phyloP scores from a whole-genome alignment of 1,140 invertebrate species.

The Drosophila repleta region DNA sequence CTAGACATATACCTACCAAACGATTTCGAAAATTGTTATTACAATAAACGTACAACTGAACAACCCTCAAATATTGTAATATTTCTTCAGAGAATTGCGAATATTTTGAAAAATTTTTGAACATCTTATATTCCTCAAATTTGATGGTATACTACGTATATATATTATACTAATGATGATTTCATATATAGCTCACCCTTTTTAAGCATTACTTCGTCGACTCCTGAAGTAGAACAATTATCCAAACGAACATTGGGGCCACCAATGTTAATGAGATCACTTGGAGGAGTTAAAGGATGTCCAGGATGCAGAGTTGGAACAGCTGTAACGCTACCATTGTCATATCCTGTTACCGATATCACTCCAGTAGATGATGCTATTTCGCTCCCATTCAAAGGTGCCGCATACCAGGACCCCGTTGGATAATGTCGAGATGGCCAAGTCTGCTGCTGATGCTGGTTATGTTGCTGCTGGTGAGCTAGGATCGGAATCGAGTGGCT shows the following conservation, averaged over 20 bases:
- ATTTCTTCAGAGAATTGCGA: no score
- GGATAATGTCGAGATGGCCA: slow-evolving; percentile 73
- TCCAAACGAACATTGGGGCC: slow-evolving; percentile 23
- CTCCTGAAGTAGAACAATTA: slow-evolving; percentile 37
- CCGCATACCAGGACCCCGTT: slow-evolving; percentile 73
- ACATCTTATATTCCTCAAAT: no score
- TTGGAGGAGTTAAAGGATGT: slow-evolving; percentile 59
- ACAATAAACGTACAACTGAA: no score
- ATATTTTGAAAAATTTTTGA: no score
- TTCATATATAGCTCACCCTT: slow-evolving; percentile 58
- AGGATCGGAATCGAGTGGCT: slow-evolving; percentile 21
- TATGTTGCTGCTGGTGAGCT: slow-evolving; percentile 1
- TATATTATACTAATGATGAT: no score
- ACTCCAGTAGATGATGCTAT: slow-evolving; percentile 32
- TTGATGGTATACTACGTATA: no score
- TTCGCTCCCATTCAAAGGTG: slow-evolving; percentile 49
- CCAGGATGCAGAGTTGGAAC: slow-evolving; percentile 22
- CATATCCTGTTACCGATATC: slow-evolving; percentile 24
- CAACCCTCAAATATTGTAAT: no score
- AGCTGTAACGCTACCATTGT: slow-evolving; percentile 3
- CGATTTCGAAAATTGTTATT: no score
- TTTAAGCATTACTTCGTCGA: slow-evolving; percentile 69
- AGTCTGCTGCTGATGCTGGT: slow-evolving; percentile 37
- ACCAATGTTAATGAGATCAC: slow-evolving; percentile 39
- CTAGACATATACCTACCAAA: no score